Base-by-base conservation (phyloP, 2,888 invertebrate species). In the Caenorhabditis sulstoni region DNA sequence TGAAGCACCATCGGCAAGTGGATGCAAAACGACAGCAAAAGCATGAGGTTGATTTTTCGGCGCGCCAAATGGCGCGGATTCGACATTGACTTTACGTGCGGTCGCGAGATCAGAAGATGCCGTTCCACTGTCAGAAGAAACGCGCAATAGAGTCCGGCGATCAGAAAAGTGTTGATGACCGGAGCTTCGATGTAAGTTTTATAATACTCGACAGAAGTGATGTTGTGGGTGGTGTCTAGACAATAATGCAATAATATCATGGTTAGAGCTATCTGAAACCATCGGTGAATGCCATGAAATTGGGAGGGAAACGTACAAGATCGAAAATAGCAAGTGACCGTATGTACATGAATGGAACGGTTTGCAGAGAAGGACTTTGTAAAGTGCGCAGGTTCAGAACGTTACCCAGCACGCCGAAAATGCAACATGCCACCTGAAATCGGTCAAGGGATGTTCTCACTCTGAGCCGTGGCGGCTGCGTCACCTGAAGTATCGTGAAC, bases 301-400 rank as follows among this genome's bases (percentile, higher is more conserved):
- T 50, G 11, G 14, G 18, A 39, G 20, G 37, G 41, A 12, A 45
- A 14, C 1, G 37, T n/a, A 94, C 91, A 64, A 94, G 92, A 44
- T 95, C 94, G 14, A 94, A 94, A 3, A 94, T 93, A n/a, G 94
- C 94, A 89, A 95, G 93, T 64, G 94, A 94, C 93, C 92, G 90
- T 20, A 92, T 94, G 91, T 94, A 95, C 90, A 94, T 93, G 91
- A 95, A 95, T 47, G 94, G 94, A 0, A 94, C 94, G 49, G 94
- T 94, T 85, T 94, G 93, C 93, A 95, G 94, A 86, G 94, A 94
- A 79, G 94, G 93, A 77, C 94, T 92, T 47, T 94, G 94, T 78
- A 95, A 92, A 20, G 95, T 94, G 85, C 94, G 92, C 83, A 95
- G 92, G 91, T 95, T 95, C 82, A 95, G 92, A 47, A 94, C 92